Base-by-base conservation (phyloP, 2,797 vertebrate species). In the Paratrypauchen microcephalus region DNA sequence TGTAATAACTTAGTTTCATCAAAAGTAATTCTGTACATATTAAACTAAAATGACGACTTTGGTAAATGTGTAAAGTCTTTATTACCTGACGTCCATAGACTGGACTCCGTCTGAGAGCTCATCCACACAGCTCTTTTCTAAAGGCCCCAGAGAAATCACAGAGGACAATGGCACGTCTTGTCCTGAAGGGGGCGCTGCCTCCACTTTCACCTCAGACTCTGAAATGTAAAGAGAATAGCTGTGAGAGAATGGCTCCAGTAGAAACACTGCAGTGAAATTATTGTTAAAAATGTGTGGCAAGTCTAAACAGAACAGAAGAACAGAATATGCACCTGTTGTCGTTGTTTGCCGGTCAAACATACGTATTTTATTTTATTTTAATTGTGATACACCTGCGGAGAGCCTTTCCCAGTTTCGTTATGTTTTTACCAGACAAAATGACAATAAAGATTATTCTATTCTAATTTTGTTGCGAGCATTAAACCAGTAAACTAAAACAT, bases 61-160 rank as follows among this genome's bases (percentile, higher is more conserved):
- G 30, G 26, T 4, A 21, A 19, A 59, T 18, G 28, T 11, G 18
- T 8, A 0, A 15, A 13, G 23, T 15, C 11, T 57, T 50, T 36
- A 80, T 85, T 89, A 98, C 97, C 97, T 99, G 83, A 99, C 96
- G 73, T 99, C 97, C 97, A 99, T 99, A 76, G 97, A 98, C 88
- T 98, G 97, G 76, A 97, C 96, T 41, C 98, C 97, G 86, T 99
- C 97, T 2, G 95, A 83, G 55, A 96, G 95, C 80, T 99, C 97
- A 80, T 99, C 96, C 83, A 89, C 90, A 36, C 87, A 95, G 71
- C 82, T 92, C 86, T 96, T 94, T 89, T 95, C 95, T 79, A 96
- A 89, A 23, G 92, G 90, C 56, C 96, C 94, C 67, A 97, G 92
- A 79, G 90, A 93, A 90, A 95, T 94, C 84, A 92, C 64, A 66